These are phyloP conservation scores for Saimiri boliviensis DNA, from an alignment of 2,113 vertebrate genomes.

Conservation along the genomic window DNA sequence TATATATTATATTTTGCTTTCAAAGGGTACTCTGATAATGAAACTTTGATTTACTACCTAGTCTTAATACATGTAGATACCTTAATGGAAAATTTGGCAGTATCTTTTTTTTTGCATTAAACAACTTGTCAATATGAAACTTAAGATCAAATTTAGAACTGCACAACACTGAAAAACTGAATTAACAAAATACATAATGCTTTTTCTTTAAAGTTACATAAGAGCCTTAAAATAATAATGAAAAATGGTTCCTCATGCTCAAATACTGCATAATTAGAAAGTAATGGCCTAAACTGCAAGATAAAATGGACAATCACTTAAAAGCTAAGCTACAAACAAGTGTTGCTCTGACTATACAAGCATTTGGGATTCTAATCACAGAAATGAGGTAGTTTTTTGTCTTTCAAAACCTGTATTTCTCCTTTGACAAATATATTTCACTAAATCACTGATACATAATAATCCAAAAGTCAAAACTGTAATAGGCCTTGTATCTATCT, in stretches of 20 bases:
- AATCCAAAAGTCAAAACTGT: background rate
- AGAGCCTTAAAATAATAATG: background rate
- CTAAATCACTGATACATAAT: background rate
- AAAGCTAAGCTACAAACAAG: background rate
- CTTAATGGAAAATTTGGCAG: background rate
- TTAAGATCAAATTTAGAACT: background rate
- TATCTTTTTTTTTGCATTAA: conserved; percentile 13
- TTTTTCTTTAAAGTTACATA: background rate
- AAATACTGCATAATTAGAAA: background rate
- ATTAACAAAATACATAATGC: background rate
- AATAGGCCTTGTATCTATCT: background rate
- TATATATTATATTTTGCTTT: conserved; percentile 2
- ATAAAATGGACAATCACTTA: background rate
- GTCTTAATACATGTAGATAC: background rate
- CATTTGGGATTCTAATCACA: background rate
- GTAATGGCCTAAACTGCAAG: background rate
- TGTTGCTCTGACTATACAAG: background rate
- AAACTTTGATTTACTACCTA: background rate
- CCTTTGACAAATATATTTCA: background rate
- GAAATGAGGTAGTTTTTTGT: background rate
- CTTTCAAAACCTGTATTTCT: background rate
- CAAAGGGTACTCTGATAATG: conserved; percentile 12
- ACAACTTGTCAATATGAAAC: background rate
- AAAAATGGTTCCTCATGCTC: background rate
- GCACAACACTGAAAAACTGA: background rate